Evolutionary conservation across 1,140 invertebrate genomes (phyloP).

Genomic region (Tribolium madens): DNA sequence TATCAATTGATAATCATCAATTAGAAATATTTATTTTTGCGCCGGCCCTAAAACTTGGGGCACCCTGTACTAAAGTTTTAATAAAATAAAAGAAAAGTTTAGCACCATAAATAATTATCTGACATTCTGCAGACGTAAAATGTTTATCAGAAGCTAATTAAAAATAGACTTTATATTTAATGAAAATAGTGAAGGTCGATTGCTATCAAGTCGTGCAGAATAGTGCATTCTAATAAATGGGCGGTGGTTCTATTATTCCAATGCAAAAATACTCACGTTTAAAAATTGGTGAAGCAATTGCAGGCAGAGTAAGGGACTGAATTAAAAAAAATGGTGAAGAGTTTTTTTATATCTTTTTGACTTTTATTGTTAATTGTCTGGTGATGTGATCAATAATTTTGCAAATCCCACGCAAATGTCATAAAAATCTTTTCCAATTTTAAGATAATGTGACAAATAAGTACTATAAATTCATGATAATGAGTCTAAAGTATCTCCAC

Average conservation of each 20-base stretch:
- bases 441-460: background rate
- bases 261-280: slow-evolving; percentile 1
- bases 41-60: too few relatives aligned
- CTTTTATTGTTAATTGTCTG: background rate
- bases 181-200: background rate
- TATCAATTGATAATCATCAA: too few relatives aligned
- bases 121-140: background rate
- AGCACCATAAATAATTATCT: too few relatives aligned
- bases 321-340: background rate
- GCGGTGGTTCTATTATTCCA: slow-evolving; percentile 8
- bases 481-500: background rate
- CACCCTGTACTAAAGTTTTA: too few relatives aligned
- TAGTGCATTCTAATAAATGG: slow-evolving; percentile 26
- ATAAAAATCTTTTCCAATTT: background rate
- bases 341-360: background rate
- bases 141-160: background rate
- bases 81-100: too few relatives aligned
- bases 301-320: background rate
- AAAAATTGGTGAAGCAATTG: background rate
- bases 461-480: background rate
- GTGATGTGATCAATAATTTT: too few relatives aligned
- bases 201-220: slow-evolving; percentile 8
- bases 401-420: too few relatives aligned
- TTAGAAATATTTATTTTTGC: too few relatives aligned
- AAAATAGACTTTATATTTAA: background rate